phyloP scores from a whole-genome alignment of 1,140 invertebrate genomes.

The Ruditapes philippinarum region DNA sequence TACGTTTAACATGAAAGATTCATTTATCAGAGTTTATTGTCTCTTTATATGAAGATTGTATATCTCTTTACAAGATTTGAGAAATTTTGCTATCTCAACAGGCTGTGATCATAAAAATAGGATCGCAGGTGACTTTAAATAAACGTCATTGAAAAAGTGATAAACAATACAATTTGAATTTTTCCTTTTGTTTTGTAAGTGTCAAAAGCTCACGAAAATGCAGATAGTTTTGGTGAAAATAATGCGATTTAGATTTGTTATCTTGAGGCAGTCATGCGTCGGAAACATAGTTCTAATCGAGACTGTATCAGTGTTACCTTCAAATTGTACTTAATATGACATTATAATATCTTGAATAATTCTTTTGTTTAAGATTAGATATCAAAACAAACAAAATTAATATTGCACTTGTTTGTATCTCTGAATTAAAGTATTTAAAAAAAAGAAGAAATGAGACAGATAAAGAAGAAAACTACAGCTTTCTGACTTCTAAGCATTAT shows the following conservation, averaged over 20 bases:
- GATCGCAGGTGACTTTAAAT: constrained; percentile 49
- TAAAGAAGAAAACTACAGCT: too few species aligned
- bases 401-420: too few species aligned
- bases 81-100: constrained; percentile 56
- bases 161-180: background rate
- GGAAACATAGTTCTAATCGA: too few species aligned
- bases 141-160: constrained; percentile 39
- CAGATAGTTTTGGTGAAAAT: constrained; percentile 33
- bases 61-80: constrained; percentile 59
- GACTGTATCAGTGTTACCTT: too few species aligned
- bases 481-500: too few species aligned
- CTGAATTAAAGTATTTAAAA: too few species aligned
- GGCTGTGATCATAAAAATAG: constrained; percentile 31
- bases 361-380: too few species aligned
- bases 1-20: constrained; percentile 59
- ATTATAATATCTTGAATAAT: too few species aligned
- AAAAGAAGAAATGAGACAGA: too few species aligned
- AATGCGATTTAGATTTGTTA: constrained; percentile 49
- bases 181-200: constrained; percentile 47
- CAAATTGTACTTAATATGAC: too few species aligned
- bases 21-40: constrained; percentile 57
- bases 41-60: constrained; percentile 53
- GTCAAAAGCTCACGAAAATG: constrained; percentile 44
- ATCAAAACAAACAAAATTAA: too few species aligned
- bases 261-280: background rate